These are phyloP conservation scores for Natator depressus DNA, from an alignment of 2,113 vertebrate genomes.

Conservation along the genomic window DNA sequence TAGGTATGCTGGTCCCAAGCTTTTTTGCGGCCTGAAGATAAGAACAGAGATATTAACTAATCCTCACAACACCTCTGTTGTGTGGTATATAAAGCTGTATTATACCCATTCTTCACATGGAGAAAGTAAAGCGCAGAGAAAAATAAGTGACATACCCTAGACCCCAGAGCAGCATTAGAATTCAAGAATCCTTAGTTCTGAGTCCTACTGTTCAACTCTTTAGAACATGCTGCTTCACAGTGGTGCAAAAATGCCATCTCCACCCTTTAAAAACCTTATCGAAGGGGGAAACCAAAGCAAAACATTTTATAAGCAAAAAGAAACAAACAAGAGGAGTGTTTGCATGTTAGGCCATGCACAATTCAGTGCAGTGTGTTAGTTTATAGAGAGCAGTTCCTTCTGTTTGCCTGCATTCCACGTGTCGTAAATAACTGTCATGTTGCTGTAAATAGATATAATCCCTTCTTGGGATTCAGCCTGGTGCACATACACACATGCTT, in stretches of 20 bases:
- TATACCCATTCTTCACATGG: not conserved
- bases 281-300: not conserved
- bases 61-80: not conserved
- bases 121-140: not conserved
- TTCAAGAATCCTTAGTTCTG: not conserved
- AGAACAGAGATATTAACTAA: not conserved
- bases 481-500: fast-evolving
- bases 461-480: not conserved
- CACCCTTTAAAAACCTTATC: not conserved
- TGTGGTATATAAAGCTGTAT: not conserved
- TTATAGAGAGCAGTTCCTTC: not conserved
- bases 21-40: fast-evolving
- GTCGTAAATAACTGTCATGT: not conserved
- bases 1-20: not conserved
- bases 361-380: fast-evolving
- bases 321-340: not conserved
- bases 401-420: not conserved
- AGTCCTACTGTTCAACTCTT: not conserved
- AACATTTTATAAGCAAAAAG: not conserved
- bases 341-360: not conserved
- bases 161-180: not conserved
- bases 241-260: not conserved
- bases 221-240: not conserved
- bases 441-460: not conserved
- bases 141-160: not conserved